Conservation (phyloP, 2,797 vertebrate genomes). For the Chelonia mydas region DNA sequence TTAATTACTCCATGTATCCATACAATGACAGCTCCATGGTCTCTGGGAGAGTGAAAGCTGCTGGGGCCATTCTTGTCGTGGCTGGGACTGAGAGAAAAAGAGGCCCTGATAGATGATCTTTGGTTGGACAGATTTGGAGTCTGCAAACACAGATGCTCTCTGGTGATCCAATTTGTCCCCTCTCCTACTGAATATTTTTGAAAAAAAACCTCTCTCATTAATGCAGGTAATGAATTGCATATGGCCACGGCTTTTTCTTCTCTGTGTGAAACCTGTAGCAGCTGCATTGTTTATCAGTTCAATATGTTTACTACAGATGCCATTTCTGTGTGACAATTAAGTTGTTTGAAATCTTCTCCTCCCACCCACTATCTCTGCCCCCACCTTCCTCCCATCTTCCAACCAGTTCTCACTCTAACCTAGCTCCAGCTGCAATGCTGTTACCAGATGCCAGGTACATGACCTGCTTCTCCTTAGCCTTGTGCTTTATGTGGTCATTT, state of each 20-base stretch:
- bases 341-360: constrained; percentile 55
- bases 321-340: constrained; percentile 72
- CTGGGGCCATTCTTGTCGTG: neutral
- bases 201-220: constrained; percentile 66
- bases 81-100: neutral
- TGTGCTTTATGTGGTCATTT: neutral
- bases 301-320: constrained; percentile 77
- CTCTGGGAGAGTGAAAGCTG: neutral
- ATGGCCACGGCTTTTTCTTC: constrained; percentile 64
- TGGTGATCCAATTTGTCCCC: constrained; percentile 6
- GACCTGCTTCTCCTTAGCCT: neutral
- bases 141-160: neutral
- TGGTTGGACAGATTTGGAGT: neutral
- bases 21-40: neutral
- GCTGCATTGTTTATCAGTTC: constrained; percentile 73
- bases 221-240: constrained; percentile 70
- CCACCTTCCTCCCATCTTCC: neutral
- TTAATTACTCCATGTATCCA: neutral
- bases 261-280: constrained; percentile 72
- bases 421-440: neutral
- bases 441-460: neutral
- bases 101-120: neutral
- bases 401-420: neutral
- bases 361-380: constrained; percentile 30
- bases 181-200: constrained; percentile 3